Evolutionary conservation across 2,797 vertebrate genomes (phyloP), one percentile per base, ranked within the genome.

Genomic region (Coracias cyanogaster): DNA sequence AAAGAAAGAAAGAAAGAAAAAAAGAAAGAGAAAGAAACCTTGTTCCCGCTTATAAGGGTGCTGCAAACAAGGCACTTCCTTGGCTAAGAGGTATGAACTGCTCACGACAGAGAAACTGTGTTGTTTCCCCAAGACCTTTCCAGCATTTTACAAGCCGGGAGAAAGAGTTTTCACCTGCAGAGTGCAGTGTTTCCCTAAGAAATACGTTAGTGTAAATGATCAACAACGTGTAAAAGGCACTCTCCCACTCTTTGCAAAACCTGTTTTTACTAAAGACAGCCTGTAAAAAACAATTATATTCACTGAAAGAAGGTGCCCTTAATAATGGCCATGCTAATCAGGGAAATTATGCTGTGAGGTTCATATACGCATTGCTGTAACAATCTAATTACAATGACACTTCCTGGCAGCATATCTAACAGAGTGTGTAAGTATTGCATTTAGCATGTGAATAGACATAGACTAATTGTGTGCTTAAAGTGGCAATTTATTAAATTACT

Each of bases 81-180:
- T 45, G 12, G 7, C 37, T 78, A 61, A 48, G 41, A 55, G 31
- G 8, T 31, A 51, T 10, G 25, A 52, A 65, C 3, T 14, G 6
- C 41, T 55, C 33, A 73, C 8, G 20, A 16, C 41, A 35, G 8
- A 67, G 12, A 65, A 79, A 21, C 16, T 22, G 3, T 19, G 5
- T 26, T 65, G 35, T 55, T 58, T 80, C 19, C n/a, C n/a, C 2
- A 18, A 64, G 29, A 41, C 4, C 21, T 17, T 72, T 46, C 37
- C 22, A 24, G 25, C 2, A 0, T 12, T 7, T 37, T 61, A 20
- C 7, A 29, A 72, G 25, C 0, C 0, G 5, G 14, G 29, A 17
- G 22, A 69, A 37, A 82, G 48, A 78, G 24, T 58, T 91, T 93
- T 90, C 58, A 92, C 96, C 96, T 92, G 86, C 82, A 97, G 96